Evolutionary conservation across 2,888 invertebrate genomes (phyloP).

Genomic region (Hirtodrosophila cameraria): DNA sequence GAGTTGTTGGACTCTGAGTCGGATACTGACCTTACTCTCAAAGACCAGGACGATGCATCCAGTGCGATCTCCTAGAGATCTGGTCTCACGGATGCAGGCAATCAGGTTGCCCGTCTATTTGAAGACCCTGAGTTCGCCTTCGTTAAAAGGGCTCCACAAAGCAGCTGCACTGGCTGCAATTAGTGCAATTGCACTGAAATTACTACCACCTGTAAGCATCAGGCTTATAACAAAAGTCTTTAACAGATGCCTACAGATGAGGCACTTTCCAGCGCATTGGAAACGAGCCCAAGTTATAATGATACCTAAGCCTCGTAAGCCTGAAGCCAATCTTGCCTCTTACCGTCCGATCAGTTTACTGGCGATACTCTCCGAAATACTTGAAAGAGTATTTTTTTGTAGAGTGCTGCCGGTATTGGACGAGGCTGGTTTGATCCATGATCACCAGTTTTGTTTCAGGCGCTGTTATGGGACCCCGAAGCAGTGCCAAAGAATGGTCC

Average conservation of each 20-base stretch:
- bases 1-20: no score
- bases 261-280: neutral
- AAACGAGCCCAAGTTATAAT: neutral
- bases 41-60: no score
- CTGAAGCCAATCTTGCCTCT: slow-evolving; percentile 10
- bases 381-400: slow-evolving; percentile 8
- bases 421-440: slow-evolving; percentile 1
- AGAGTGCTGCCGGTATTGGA: slow-evolving; percentile 18
- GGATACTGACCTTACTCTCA: no score
- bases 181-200: neutral
- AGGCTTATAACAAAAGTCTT: neutral
- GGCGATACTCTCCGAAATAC: slow-evolving; percentile 5
- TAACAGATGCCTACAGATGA: slow-evolving; percentile 5
- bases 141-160: no score
- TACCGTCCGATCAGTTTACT: slow-evolving; percentile 8
- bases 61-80: no score
- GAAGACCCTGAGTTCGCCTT: no score
- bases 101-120: no score
- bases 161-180: no score
- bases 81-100: no score
- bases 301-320: slow-evolving; percentile 2
- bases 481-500: neutral
- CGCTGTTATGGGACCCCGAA: neutral
- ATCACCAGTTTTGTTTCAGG: slow-evolving; percentile 5
- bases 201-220: neutral